A percentile compares a stretch with the other conserved stretches of the same genome.
Conservation (phyloP, 2,888 invertebrate genomes). For the Leucophenga maculata region DNA sequence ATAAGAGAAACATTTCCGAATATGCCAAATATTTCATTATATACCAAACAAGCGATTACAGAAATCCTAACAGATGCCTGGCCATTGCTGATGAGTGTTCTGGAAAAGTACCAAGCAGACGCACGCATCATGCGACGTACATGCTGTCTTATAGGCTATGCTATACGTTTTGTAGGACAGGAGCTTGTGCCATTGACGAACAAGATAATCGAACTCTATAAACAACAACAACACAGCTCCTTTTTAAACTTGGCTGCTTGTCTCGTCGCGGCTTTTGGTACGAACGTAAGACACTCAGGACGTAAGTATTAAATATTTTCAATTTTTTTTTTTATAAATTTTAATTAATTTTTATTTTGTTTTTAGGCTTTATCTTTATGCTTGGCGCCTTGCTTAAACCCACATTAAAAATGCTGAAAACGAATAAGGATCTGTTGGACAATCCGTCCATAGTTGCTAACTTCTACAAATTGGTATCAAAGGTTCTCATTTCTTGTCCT, state of each 20-base stretch:
- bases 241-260: conserved; percentile 92
- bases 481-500: conserved; percentile 91
- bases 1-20: no score
- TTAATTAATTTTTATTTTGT: neutral
- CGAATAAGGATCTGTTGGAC: conserved; percentile 84
- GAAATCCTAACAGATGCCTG: conserved; percentile 80
- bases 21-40: conserved; percentile 76
- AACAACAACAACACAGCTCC: conserved; percentile 87
- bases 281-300: conserved; percentile 79
- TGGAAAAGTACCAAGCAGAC: conserved; percentile 86
- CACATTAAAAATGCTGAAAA: conserved; percentile 86
- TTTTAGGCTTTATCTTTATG: conserved; percentile 82
- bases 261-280: conserved; percentile 90
- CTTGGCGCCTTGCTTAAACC: conserved; percentile 86
- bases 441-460: conserved; percentile 99
- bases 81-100: conserved; percentile 86
- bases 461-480: conserved; percentile 80
- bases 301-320: conserved; percentile 14
- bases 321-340: neutral
- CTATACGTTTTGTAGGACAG: conserved; percentile 84
- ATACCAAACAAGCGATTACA: conserved; percentile 74
- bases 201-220: conserved; percentile 85
- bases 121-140: conserved; percentile 91
- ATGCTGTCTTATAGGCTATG: conserved; percentile 91
- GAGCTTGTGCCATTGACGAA: conserved; percentile 85